Conservation (phyloP, 2,113 vertebrate genomes). For the Grammomys dolichurus region DNA sequence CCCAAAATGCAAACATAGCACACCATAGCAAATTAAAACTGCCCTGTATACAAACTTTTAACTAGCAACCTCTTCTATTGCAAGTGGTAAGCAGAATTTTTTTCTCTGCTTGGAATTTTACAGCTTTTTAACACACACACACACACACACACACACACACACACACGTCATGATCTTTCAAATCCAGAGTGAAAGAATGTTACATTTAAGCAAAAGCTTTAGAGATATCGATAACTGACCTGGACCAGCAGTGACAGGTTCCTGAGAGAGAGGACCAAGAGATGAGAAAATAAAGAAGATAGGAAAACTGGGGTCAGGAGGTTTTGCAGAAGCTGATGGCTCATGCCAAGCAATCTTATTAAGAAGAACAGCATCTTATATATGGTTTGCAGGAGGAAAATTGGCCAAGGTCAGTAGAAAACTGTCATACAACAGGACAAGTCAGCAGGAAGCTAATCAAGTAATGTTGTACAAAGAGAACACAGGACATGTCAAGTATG, state of each 20-base stretch:
- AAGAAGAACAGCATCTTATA: not conserved
- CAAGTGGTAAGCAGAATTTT: not conserved
- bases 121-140: not conserved
- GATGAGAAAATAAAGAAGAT: not conserved
- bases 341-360: not conserved
- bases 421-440: not conserved
- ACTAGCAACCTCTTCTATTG: not conserved
- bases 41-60: not conserved
- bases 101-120: not conserved
- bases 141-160: not conserved
- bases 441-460: not conserved
- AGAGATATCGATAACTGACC: not conserved
- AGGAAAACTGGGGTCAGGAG: not conserved
- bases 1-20: not conserved
- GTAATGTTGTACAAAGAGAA: not conserved
- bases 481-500: not conserved
- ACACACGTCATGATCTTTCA: not conserved
- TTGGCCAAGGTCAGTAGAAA: not conserved
- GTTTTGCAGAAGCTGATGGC: not conserved
- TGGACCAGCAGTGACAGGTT: not conserved
- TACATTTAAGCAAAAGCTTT: not conserved
- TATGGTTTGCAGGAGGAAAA: not conserved
- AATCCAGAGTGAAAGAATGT: not conserved
- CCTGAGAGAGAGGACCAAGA: not conserved
- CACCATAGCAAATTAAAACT: not conserved